Conservation (phyloP, 2,797 vertebrate genomes). For the Melanotaenia nigrans region DNA sequence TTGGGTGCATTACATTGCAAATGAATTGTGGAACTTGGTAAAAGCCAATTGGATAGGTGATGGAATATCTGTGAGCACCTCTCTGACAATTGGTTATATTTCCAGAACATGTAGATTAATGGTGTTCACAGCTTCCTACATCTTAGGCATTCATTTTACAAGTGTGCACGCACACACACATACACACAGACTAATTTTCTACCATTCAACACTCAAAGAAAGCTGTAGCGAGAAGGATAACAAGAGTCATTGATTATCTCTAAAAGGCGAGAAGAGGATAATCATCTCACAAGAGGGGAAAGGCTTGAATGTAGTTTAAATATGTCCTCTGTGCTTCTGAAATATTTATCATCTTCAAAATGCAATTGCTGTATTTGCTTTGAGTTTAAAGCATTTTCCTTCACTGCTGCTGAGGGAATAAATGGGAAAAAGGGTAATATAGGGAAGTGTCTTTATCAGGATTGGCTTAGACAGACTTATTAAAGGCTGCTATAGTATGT, state of each 20-base stretch:
- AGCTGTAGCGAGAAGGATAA: conserved; percentile 69
- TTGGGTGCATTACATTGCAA: conserved; percentile 83
- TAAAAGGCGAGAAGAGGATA: conserved; percentile 80
- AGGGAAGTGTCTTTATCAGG: conserved; percentile 81
- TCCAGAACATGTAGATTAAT: conserved; percentile 90
- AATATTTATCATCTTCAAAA: conserved; percentile 85
- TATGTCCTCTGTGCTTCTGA: conserved; percentile 80
- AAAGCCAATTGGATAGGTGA: conserved; percentile 85
- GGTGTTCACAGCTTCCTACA: conserved; percentile 74
- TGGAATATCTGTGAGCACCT: conserved; percentile 82
- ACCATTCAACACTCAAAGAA: conserved; percentile 71
- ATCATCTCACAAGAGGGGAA: conserved; percentile 79
- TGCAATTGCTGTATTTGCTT: conserved; percentile 82
- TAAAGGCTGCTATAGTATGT: conserved; percentile 71
- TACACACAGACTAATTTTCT: conserved; percentile 67
- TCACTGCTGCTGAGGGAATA: conserved; percentile 67
- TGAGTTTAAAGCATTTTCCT: conserved; percentile 73
- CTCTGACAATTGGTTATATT: conserved; percentile 87
- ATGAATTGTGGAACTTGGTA: conserved; percentile 82
- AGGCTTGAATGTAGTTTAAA: conserved; percentile 81
- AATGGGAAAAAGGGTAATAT: conserved; percentile 56
- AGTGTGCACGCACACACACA: conserved; percentile 30
- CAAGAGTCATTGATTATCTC: conserved; percentile 87
- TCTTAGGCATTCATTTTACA: conserved; percentile 79
- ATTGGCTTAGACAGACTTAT: conserved; percentile 81